Base-by-base conservation (phyloP, 2,797 vertebrate species). In the Epinephelus coioides region DNA sequence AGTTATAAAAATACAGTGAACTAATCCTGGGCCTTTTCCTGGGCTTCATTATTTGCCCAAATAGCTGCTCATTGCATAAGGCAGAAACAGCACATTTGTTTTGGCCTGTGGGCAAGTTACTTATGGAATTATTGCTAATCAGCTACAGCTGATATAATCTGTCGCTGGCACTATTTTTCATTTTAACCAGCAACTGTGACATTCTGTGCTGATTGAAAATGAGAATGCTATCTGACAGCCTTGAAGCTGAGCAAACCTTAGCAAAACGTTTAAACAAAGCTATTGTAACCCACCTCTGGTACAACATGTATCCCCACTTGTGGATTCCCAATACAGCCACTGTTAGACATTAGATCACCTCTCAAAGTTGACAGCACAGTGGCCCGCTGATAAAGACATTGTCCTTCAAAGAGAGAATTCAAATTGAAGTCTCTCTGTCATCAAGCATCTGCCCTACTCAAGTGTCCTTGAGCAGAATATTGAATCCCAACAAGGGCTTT, bases 381-480 rank as follows among this genome's bases (percentile, higher is more conserved):
- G 27, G 27, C 2, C 25, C 5, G 12, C 10, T 70, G 19, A 56
- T 40, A 44, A 54, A 76, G 47, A 70, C 61, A n/a, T 17, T 9
- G 50, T 9, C 57, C 62, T 74, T 85, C 57, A 79, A 66, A 83
- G 46, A 43, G 21, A 69, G 50, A 54, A 71, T 62, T 14, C 50
- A 77, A 34, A 69, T 40, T 60, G 53, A 78, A 69, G 46, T 10
- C 17, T 70, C 43, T 67, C 34, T 60, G 50, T 80, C 61, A 76
- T 70, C 68, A 67, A 70, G 13, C 15, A 56, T 40, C 23, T 51
- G 25, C 8, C 30, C 65, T 8, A 25, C 47, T 84, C 17, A 76
- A 60, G n/a, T 75, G 17, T 80, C 80, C 70, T 76, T 54, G 38
- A 65, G 72, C 44, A 57, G 55, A 73, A 75, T 76, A 76, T 38